Evolutionary conservation across 2,888 invertebrate genomes (phyloP).

Genomic region (Lochmaea capreae): DNA sequence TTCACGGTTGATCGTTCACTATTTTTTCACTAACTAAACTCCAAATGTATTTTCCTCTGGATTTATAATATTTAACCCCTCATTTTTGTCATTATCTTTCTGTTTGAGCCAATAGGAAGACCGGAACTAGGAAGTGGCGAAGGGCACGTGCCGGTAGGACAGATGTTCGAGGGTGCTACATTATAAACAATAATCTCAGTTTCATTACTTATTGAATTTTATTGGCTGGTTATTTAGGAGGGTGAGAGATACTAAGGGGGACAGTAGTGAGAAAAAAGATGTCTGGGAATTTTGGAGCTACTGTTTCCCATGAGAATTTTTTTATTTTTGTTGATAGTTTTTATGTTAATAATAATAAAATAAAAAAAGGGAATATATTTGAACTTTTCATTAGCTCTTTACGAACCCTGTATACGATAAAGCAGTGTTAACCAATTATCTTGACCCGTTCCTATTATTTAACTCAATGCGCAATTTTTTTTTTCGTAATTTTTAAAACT

Average conservation of each 20-base stretch:
- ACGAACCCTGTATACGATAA: too few species aligned
- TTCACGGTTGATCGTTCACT: not conserved
- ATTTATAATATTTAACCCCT: constrained; percentile 52
- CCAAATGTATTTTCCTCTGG: constrained; percentile 41
- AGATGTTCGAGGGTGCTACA: constrained; percentile 32
- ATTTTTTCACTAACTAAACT: constrained; percentile 38
- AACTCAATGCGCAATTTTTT: too few species aligned
- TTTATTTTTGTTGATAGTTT: not conserved
- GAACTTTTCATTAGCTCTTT: too few species aligned
- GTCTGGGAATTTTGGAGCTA: constrained; percentile 11
- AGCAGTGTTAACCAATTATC: too few species aligned
- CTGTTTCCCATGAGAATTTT: constrained; percentile 20
- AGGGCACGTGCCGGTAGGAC: constrained; percentile 32
- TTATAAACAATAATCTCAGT: constrained; percentile 36
- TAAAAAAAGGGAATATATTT: too few species aligned
- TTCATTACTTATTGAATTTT: constrained; percentile 32
- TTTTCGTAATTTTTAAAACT: too few species aligned
- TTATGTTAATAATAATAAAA: too few species aligned
- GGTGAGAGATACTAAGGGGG: constrained; percentile 21
- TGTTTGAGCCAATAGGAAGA: constrained; percentile 55
- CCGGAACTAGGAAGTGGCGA: constrained; percentile 59
- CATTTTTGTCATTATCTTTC: constrained; percentile 39
- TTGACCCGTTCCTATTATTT: too few species aligned
- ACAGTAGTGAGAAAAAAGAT: not conserved
- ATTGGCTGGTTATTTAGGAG: constrained; percentile 27